Evolutionary conservation across 2,113 vertebrate genomes (phyloP).

Genomic region (Tenebrosternarchus preto): DNA sequence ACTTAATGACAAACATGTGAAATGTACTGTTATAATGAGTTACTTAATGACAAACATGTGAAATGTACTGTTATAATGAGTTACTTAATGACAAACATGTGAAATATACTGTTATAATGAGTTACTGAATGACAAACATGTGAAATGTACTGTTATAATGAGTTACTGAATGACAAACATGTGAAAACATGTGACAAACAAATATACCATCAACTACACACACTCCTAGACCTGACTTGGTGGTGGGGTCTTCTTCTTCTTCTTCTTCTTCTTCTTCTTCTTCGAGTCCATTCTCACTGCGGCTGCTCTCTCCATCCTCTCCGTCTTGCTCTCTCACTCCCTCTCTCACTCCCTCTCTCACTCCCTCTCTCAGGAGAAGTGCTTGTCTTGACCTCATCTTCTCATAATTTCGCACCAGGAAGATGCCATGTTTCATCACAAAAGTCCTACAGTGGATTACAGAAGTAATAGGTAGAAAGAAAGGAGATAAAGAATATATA

Average conservation of each 20-base stretch:
- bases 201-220: constrained; percentile 23
- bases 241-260: constrained; percentile 89
- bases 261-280: constrained; percentile 88
- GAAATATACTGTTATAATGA: not conserved
- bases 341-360: constrained; percentile 59
- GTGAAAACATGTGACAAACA: constrained; percentile 21
- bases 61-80: not conserved
- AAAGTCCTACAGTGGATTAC: constrained; percentile 79
- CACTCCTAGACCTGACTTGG: constrained; percentile 87
- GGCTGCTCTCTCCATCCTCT: constrained; percentile 70
- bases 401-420: constrained; percentile 93
- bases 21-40: no score
- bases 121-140: no score
- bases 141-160: no score
- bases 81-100: no score
- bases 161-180: no score
- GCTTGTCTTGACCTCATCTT: constrained; percentile 89
- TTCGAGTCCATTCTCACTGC: constrained; percentile 88
- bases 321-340: constrained; percentile 61
- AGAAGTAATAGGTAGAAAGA: not conserved
- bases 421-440: constrained; percentile 89
- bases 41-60: no score
- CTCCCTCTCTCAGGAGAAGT: constrained; percentile 82
- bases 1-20: no score
- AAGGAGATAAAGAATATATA: constrained; percentile 72